Conservation (phyloP, 2,888 invertebrate genomes). For the Congeria kusceri region DNA sequence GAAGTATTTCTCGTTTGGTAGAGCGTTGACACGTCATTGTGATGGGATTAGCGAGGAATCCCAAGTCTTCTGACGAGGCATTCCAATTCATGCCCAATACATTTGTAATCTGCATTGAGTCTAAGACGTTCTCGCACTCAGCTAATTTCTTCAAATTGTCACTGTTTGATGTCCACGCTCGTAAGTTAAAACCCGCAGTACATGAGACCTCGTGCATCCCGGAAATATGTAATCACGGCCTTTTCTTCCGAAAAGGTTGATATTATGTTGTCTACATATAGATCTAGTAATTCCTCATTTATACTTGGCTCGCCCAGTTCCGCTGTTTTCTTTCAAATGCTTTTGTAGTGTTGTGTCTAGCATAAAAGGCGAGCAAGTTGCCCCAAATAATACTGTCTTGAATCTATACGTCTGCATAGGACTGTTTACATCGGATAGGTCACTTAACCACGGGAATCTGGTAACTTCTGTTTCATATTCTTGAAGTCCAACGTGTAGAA, state of each 20-base stretch:
- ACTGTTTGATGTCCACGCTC: slow-evolving; percentile 7
- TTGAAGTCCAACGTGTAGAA: neutral
- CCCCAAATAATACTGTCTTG: neutral
- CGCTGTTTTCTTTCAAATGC: neutral
- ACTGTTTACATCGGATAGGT: neutral
- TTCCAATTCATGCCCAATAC: slow-evolving; percentile 18
- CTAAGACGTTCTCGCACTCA: slow-evolving; percentile 3
- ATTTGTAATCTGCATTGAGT: slow-evolving; percentile 3
- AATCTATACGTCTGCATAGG: neutral
- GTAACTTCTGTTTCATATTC: neutral
- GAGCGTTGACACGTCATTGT: neutral
- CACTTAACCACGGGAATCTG: neutral
- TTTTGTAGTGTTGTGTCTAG: no score
- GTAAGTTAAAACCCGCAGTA: neutral
- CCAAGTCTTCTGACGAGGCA: neutral
- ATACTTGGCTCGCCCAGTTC: neutral
- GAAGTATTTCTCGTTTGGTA: slow-evolving; percentile 4
- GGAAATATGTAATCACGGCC: slow-evolving; percentile 14
- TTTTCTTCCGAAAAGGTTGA: slow-evolving; percentile 20
- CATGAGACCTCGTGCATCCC: slow-evolving; percentile 14
- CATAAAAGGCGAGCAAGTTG: no score
- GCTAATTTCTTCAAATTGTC: neutral
- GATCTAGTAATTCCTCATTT: neutral
- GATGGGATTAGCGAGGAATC: neutral
- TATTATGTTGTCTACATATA: neutral